These are phyloP conservation scores for Athripsodes cinereus DNA, from an alignment of 2,888 invertebrate species.

Conservation along the genomic window DNA sequence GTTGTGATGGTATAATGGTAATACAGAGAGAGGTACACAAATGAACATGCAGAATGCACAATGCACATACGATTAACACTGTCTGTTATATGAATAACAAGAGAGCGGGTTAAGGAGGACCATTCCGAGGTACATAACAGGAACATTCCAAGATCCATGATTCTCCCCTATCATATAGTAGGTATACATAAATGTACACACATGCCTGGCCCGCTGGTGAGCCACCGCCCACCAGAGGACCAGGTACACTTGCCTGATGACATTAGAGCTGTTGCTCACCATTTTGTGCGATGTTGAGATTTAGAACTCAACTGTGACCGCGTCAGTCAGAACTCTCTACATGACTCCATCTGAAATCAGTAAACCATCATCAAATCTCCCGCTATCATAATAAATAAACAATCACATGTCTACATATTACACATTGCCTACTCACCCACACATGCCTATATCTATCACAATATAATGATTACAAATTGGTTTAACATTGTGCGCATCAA, in stretches of 20 bases:
- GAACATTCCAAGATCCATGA: conserved; percentile 54
- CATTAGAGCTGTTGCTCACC: conserved; percentile 28
- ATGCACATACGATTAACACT: conserved; percentile 2
- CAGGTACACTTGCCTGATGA: conserved; percentile 21
- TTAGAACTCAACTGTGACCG: conserved; percentile 47
- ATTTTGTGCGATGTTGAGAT: conserved; percentile 49
- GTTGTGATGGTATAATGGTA: not conserved
- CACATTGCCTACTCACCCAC: too few relatives aligned
- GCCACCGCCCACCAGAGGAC: conserved; percentile 22
- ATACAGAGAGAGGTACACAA: conserved; percentile 2
- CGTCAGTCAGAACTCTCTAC: too few relatives aligned
- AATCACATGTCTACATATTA: too few relatives aligned
- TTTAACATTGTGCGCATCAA: too few relatives aligned
- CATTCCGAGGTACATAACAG: conserved; percentile 54
- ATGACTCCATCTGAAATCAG: conserved; percentile 25
- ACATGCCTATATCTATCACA: too few relatives aligned
- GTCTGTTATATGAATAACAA: not conserved
- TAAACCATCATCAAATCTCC: conserved; percentile 12
- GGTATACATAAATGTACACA: conserved; percentile 16
- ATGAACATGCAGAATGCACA: conserved; percentile 23
- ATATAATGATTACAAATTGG: too few relatives aligned
- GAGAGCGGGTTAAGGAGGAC: conserved; percentile 44
- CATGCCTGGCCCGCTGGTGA: conserved; percentile 25
- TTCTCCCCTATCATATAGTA: conserved; percentile 41
- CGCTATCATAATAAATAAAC: too few relatives aligned